Percentiles rank a stretch among this genome's conserved stretches.
These are phyloP conservation scores for Phyllotreta striolata DNA, from an alignment of 2,888 invertebrate species.

Conservation along the genomic window DNA sequence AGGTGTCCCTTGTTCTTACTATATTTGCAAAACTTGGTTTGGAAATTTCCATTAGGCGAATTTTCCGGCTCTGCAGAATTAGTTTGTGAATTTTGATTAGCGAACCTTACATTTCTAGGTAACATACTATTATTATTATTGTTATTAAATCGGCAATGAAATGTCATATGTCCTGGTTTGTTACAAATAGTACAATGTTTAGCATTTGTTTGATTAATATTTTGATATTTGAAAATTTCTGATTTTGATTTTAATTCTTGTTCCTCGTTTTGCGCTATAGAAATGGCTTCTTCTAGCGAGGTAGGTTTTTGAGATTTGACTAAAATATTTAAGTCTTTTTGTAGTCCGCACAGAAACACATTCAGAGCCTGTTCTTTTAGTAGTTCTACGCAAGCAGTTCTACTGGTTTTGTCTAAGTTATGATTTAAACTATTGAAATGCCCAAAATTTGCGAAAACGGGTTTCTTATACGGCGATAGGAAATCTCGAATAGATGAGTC, in stretches of 20 bases:
- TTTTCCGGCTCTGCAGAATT: too few species aligned
- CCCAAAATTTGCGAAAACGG: too few species aligned
- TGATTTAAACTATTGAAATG: too few species aligned
- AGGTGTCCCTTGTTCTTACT: too few species aligned
- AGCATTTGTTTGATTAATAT: neutral
- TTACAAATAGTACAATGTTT: conserved; percentile 11
- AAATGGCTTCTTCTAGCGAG: conserved; percentile 22
- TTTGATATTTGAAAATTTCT: conserved; percentile 1
- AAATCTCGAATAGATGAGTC: too few species aligned
- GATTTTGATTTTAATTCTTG: neutral
- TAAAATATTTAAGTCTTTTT: conserved; percentile 20
- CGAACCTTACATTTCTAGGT: too few species aligned
- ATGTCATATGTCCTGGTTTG: neutral
- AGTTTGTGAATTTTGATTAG: too few species aligned
- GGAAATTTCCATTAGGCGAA: too few species aligned
- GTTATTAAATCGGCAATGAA: neutral
- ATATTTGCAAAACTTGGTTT: too few species aligned
- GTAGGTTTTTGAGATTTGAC: conserved; percentile 24
- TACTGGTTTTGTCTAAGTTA: too few species aligned
- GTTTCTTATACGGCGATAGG: too few species aligned
- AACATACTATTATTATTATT: neutral
- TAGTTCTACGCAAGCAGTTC: neutral
- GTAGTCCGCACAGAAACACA: conserved; percentile 25
- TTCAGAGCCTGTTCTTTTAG: conserved; percentile 23
- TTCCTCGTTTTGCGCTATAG: neutral